A percentile compares a stretch with the other conserved stretches of the same genome.
phyloP scores from a whole-genome alignment of 2,113 vertebrate genomes.

The Chiloscyllium plagiosum region DNA sequence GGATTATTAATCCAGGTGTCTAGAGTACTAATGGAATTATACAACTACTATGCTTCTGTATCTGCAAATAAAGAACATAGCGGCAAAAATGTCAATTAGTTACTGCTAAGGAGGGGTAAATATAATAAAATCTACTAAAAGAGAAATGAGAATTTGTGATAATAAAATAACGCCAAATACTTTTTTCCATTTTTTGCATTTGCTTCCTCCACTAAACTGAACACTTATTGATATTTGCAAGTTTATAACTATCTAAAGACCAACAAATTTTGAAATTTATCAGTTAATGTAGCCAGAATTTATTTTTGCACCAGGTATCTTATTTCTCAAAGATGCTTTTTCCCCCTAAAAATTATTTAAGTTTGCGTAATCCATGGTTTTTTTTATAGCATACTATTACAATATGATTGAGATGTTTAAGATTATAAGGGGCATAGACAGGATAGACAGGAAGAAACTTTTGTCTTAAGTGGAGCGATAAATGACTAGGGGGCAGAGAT shows the following conservation, averaged over 20 bases:
- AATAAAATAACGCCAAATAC: not conserved
- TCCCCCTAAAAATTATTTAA: not conserved
- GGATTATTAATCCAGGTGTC: not conserved
- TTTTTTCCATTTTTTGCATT: not conserved
- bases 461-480: too few relatives aligned
- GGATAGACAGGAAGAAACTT: too few relatives aligned
- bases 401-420: too few relatives aligned
- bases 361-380: not conserved
- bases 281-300: not conserved
- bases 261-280: not conserved
- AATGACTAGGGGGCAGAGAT: too few relatives aligned
- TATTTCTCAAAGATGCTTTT: not conserved
- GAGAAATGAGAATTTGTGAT: not conserved
- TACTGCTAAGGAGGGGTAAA: not conserved
- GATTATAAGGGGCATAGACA: too few relatives aligned
- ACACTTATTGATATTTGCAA: not conserved
- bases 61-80: not conserved
- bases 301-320: not conserved
- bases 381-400: not conserved
- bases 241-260: not conserved
- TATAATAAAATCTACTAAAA: not conserved
- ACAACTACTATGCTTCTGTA: not conserved
- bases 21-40: not conserved
- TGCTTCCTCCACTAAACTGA: not conserved
- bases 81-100: not conserved